phyloP scores from a whole-genome alignment of 2,888 invertebrate genomes.

The Carcina quercana region DNA sequence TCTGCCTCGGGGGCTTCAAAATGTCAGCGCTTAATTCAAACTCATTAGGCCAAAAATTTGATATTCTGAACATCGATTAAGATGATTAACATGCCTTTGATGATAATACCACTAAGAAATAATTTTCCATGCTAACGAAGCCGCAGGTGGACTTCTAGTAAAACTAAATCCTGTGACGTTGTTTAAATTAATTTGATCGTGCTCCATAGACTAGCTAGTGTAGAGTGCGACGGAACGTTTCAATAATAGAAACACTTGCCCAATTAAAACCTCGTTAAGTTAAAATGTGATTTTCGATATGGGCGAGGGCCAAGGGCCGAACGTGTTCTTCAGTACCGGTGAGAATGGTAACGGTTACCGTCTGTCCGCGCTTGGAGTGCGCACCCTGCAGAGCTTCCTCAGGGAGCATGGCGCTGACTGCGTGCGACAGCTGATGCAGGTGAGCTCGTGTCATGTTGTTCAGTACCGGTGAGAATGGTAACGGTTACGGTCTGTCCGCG shows the following conservation, averaged over 20 bases:
- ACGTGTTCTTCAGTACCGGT: conserved; percentile 49
- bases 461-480: conserved; percentile 58
- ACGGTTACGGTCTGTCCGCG: conserved; percentile 74
- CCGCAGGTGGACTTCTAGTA: too few relatives aligned
- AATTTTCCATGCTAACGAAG: too few relatives aligned
- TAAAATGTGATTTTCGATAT: conserved; percentile 27
- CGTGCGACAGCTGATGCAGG: conserved; percentile 80
- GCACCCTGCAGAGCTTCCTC: conserved; percentile 76
- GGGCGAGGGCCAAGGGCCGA: conserved; percentile 46
- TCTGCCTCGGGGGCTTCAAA: too few relatives aligned
- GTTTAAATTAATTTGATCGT: too few relatives aligned
- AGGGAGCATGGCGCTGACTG: conserved; percentile 79
- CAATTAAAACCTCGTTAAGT: conserved; percentile 10
- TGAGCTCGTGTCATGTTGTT: conserved; percentile 55
- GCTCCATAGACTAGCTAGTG: background rate
- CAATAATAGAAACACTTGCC: conserved; percentile 16
- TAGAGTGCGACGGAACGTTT: conserved; percentile 1
- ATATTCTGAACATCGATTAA: too few relatives aligned
- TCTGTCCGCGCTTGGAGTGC: conserved; percentile 75
- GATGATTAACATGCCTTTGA: too few relatives aligned
- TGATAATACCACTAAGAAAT: too few relatives aligned
- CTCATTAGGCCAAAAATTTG: too few relatives aligned
- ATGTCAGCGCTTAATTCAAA: too few relatives aligned
- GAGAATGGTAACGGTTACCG: conserved; percentile 73
- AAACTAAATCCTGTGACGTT: background rate